Percentiles rank a stretch among this genome's conserved stretches.
These are phyloP conservation scores for Tinea semifulvella DNA, from an alignment of 2,888 invertebrate genomes.

Conservation along the genomic window DNA sequence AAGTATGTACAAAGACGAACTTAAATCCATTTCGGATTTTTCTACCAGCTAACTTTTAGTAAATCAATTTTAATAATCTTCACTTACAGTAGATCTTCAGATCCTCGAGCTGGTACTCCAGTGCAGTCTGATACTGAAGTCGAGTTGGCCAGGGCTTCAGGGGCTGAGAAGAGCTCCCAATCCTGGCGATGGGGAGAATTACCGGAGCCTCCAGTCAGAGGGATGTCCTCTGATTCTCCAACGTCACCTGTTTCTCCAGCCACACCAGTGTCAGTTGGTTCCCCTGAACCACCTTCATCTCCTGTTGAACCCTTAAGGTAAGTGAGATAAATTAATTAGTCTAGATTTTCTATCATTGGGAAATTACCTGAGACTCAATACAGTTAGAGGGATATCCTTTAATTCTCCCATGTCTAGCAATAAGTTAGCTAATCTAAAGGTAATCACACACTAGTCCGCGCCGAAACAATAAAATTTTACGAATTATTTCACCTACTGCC, in stretches of 20 bases:
- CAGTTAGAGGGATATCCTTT: too few relatives aligned
- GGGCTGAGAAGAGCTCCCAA: conserved; percentile 64
- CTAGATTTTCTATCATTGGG: neutral
- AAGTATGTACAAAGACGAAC: too few relatives aligned
- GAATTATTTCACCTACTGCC: too few relatives aligned
- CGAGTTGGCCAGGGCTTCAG: conserved; percentile 70
- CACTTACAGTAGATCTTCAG: conserved; percentile 29
- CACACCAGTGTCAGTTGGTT: conserved; percentile 25
- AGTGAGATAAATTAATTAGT: neutral
- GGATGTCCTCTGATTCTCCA: conserved; percentile 23
- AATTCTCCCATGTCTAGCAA: too few relatives aligned
- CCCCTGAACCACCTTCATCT: conserved; percentile 31
- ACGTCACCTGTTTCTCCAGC: conserved; percentile 25
- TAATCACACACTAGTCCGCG: too few relatives aligned
- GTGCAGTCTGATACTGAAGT: conserved; percentile 95
- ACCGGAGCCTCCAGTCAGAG: conserved; percentile 65
- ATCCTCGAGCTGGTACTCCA: conserved; percentile 81
- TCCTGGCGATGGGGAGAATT: conserved; percentile 94
- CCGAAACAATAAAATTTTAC: too few relatives aligned
- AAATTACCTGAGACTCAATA: too few relatives aligned
- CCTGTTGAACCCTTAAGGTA: conserved; percentile 24
- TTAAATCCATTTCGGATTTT: too few relatives aligned
- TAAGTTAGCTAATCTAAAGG: too few relatives aligned
- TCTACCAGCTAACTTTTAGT: too few relatives aligned
- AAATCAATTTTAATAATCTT: too few relatives aligned